These are phyloP conservation scores for Nyctibius bracteatus DNA, from an alignment of 2,113 vertebrate species.

Conservation along the genomic window DNA sequence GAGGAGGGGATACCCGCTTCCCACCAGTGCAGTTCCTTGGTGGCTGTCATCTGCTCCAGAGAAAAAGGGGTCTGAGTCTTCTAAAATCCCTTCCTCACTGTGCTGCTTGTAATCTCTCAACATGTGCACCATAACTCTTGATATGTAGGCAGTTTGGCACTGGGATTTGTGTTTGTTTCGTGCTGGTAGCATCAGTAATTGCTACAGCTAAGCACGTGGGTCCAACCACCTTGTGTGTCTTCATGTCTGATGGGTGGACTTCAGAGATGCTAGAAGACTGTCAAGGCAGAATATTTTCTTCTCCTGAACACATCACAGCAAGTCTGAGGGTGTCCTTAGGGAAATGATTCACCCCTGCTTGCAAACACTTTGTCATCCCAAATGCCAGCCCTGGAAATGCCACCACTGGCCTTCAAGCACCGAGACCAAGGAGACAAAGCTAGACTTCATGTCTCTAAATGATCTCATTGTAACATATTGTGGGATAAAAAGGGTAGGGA, in stretches of 20 bases:
- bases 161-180: background rate
- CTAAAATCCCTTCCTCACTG: background rate
- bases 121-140: background rate
- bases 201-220: background rate
- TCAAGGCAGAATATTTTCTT: background rate
- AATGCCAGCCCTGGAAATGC: slow-evolving; percentile 5
- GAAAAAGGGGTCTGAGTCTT: background rate
- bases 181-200: background rate
- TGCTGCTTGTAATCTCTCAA: background rate
- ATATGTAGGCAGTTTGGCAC: background rate
- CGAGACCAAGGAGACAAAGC: background rate
- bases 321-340: background rate
- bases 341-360: slow-evolving; percentile 35
- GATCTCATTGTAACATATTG: background rate
- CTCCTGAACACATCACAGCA: background rate
- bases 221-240: background rate
- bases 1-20: fast-evolving
- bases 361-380: slow-evolving; percentile 37
- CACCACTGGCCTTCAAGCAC: background rate
- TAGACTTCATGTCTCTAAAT: background rate
- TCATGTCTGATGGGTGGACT: background rate
- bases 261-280: background rate
- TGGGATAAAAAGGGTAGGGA: background rate
- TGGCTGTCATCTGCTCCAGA: background rate
- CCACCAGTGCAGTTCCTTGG: background rate